Conservation (phyloP, 92 coral and sea anemone species). For the Anthopleura xanthogrammica region DNA sequence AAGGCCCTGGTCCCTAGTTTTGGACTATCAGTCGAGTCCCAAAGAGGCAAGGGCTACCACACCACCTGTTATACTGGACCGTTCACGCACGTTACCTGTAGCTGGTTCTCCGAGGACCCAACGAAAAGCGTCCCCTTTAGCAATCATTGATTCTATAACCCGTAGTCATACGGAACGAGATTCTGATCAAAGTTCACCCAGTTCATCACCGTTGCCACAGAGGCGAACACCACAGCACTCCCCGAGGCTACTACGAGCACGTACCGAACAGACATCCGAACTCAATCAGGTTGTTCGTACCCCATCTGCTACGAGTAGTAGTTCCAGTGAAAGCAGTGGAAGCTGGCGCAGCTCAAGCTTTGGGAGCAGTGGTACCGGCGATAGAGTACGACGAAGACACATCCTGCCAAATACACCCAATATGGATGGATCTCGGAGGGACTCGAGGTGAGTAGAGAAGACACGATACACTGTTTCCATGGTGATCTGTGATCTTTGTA, state of each 20-base stretch:
- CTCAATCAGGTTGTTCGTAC: slow-evolving; percentile 52
- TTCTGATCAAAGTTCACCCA: slow-evolving; percentile 46
- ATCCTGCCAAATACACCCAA: slow-evolving; percentile 59
- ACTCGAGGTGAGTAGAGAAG: slow-evolving; percentile 35
- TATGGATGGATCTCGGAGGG: slow-evolving; percentile 22
- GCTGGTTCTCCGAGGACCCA: slow-evolving; percentile 49
- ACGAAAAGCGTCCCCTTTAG: slow-evolving; percentile 61
- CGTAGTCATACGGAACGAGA: slow-evolving; percentile 44
- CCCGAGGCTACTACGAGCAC: slow-evolving; percentile 56
- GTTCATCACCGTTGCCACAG: slow-evolving; percentile 50
- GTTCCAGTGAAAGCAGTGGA: slow-evolving; percentile 76
- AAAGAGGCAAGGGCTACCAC: slow-evolving; percentile 17
- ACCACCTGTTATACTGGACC: slow-evolving; percentile 62
- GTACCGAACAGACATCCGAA: slow-evolving; percentile 17
- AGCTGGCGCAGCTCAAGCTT: slow-evolving; percentile 49
- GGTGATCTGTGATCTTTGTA: not conserved
- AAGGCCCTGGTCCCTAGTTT: slow-evolving; percentile 34
- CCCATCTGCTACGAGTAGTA: slow-evolving; percentile 78
- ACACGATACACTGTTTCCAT: not conserved
- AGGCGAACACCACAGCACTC: slow-evolving; percentile 52
- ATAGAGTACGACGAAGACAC: slow-evolving; percentile 50
- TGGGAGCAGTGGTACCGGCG: slow-evolving; percentile 37
- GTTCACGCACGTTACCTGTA: slow-evolving; percentile 51
- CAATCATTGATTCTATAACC: slow-evolving; percentile 53
- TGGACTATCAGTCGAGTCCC: slow-evolving; percentile 34